phyloP scores from a whole-genome alignment of 2,888 invertebrate species.

The Eristalinus sepulchralis region DNA sequence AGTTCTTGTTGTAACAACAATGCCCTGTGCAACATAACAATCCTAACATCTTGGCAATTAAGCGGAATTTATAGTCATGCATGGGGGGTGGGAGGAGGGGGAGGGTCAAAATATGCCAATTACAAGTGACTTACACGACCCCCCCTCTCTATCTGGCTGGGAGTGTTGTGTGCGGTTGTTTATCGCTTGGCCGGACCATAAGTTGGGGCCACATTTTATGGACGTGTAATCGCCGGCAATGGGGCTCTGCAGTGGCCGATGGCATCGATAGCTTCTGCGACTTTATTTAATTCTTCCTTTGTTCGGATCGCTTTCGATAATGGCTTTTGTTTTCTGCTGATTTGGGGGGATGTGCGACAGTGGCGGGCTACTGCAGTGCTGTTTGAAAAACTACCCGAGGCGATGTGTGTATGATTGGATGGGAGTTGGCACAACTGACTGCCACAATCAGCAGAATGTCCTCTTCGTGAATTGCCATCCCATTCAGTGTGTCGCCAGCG shows the following conservation, averaged over 20 bases:
- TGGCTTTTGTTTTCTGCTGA: background rate
- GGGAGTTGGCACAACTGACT: background rate
- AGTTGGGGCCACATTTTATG: slow-evolving; percentile 10
- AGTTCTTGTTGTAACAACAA: slow-evolving; percentile 9
- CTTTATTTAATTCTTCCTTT: background rate
- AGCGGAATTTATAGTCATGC: slow-evolving; percentile 24
- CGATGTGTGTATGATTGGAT: background rate
- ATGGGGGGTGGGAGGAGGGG: background rate
- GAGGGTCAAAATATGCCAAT: slow-evolving; percentile 34
- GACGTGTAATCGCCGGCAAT: slow-evolving; percentile 35
- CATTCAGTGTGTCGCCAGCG: background rate
- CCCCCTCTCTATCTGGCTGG: background rate
- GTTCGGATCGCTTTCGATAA: background rate
- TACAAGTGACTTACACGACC: slow-evolving; percentile 25
- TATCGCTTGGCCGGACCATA: slow-evolving; percentile 22
- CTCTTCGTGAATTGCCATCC: background rate
- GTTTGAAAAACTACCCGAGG: background rate
- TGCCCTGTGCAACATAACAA: slow-evolving; percentile 5
- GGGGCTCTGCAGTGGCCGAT: background rate
- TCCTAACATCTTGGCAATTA: slow-evolving; percentile 20
- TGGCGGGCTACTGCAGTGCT: background rate
- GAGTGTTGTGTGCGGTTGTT: slow-evolving; percentile 1
- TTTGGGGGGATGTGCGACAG: background rate
- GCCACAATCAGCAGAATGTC: background rate
- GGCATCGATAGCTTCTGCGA: background rate